Conservation (phyloP, 2,888 invertebrate species). For the Subacronicta megacephala region DNA sequence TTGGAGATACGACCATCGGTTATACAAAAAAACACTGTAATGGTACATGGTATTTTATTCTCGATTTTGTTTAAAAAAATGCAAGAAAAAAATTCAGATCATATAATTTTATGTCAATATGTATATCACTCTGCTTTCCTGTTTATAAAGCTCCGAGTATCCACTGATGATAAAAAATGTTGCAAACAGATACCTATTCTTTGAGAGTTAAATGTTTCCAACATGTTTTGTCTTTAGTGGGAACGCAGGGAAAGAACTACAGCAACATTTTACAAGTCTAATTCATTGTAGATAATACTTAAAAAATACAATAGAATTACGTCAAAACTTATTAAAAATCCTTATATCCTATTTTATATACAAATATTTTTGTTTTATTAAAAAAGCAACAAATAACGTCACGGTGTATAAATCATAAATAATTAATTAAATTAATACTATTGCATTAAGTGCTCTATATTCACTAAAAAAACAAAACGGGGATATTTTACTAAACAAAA, state of each 20-base stretch:
- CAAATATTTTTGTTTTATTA: slow-evolving; percentile 8
- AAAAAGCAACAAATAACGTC: slow-evolving; percentile 5
- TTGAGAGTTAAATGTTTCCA: too few relatives aligned
- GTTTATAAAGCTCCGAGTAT: too few relatives aligned
- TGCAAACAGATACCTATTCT: too few relatives aligned
- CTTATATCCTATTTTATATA: slow-evolving; percentile 27
- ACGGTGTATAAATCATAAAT: slow-evolving; percentile 19
- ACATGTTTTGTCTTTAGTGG: too few relatives aligned
- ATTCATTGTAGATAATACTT: slow-evolving; percentile 17
- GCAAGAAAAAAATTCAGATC: too few relatives aligned
- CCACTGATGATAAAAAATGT: too few relatives aligned
- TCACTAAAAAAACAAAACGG: neutral
- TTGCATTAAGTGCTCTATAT: slow-evolving; percentile 32
- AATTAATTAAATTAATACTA: slow-evolving; percentile 39
- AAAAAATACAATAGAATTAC: slow-evolving; percentile 16
- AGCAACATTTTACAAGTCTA: slow-evolving; percentile 6
- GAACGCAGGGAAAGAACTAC: too few relatives aligned
- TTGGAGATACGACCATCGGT: neutral
- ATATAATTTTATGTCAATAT: too few relatives aligned
- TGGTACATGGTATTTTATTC: too few relatives aligned
- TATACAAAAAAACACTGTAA: slow-evolving; percentile 1
- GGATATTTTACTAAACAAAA: neutral
- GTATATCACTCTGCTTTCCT: too few relatives aligned
- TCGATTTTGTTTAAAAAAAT: too few relatives aligned
- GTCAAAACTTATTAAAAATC: slow-evolving; percentile 11